Conservation (phyloP, 2,797 vertebrate genomes). For the Danio jaintianensis region DNA sequence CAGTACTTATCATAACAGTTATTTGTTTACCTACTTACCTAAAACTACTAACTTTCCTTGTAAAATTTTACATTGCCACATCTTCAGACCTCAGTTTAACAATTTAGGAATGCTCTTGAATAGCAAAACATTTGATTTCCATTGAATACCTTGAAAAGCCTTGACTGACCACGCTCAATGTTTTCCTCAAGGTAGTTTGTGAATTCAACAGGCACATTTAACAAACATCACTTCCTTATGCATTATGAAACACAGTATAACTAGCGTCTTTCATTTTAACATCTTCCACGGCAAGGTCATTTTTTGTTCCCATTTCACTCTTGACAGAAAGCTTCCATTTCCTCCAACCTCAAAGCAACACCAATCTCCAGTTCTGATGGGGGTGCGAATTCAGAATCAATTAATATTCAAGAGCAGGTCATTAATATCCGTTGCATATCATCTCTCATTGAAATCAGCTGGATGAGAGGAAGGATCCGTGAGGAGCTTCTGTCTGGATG, state of each 20-base stretch:
- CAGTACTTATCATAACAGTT: too few relatives aligned
- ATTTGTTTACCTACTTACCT: too few relatives aligned
- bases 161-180: not conserved
- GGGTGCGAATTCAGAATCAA: conserved; percentile 50
- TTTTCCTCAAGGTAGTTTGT: not conserved
- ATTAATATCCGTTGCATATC: conserved; percentile 27
- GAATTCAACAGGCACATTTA: not conserved
- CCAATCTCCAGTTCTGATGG: conserved; percentile 43
- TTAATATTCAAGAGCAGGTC: conserved; percentile 38
- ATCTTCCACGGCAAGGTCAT: conserved; percentile 4
- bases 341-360: conserved; percentile 16
- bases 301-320: conserved; percentile 12
- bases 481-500: not conserved
- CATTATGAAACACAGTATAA: not conserved
- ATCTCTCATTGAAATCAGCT: conserved; percentile 50
- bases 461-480: conserved; percentile 33
- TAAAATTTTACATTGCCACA: too few relatives aligned
- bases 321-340: not conserved
- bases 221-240: not conserved
- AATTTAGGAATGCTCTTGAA: not conserved
- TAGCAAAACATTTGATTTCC: not conserved
- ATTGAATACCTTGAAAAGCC: too few relatives aligned
- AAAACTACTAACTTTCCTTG: too few relatives aligned
- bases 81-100: too few relatives aligned
- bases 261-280: not conserved